Percentiles rank a stretch among this genome's conserved stretches.
Conservation (phyloP, 2,888 invertebrate genomes). For the Odontothrips loti region DNA sequence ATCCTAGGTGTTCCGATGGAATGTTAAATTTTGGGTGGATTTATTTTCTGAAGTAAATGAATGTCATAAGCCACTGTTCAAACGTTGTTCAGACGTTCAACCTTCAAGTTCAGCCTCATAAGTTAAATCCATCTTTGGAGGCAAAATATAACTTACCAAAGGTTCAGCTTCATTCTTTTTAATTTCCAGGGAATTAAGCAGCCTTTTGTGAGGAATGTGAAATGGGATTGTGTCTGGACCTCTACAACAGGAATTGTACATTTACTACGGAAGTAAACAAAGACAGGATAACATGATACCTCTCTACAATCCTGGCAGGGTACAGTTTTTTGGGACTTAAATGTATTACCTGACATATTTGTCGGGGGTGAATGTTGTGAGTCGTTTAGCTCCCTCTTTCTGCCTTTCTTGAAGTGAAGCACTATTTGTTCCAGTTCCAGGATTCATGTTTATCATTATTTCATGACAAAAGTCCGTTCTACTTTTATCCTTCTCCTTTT, state of each 20-base stretch:
- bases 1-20: not conserved
- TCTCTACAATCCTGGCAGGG: too few relatives aligned
- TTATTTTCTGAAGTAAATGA: not conserved
- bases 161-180: slow-evolving; percentile 56
- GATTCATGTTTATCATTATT: not conserved
- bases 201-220: slow-evolving; percentile 58
- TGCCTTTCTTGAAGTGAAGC: not conserved
- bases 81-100: too few relatives aligned
- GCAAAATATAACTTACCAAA: slow-evolving; percentile 49
- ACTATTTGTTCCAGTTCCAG: not conserved
- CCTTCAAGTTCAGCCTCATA: too few relatives aligned
- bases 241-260: slow-evolving; percentile 38
- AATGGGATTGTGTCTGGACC: slow-evolving; percentile 50
- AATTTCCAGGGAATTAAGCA: slow-evolving; percentile 59
- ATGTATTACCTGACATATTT: slow-evolving; percentile 1
- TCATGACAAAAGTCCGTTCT: too few relatives aligned
- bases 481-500: too few relatives aligned
- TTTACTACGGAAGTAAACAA: not conserved
- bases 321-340: not conserved
- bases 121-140: too few relatives aligned
- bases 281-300: not conserved
- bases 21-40: not conserved
- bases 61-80: too few relatives aligned
- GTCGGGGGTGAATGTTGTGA: not conserved
- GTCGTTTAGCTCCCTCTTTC: not conserved